Conservation (phyloP, 2,113 vertebrate species). For the Euleptes europaea region DNA sequence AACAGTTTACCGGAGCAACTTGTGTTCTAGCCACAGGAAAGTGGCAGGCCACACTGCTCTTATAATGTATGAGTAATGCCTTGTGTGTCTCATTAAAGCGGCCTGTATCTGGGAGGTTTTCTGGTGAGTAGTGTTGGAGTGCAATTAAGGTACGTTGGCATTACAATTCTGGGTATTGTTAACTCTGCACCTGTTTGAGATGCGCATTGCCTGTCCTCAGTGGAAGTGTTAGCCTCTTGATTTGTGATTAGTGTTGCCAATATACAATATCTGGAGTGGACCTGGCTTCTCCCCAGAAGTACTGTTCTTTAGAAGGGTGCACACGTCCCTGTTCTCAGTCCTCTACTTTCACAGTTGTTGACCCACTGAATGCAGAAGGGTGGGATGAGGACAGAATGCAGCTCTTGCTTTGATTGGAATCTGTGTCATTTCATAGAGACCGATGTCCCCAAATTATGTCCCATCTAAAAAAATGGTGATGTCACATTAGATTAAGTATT, state of each 20-base stretch:
- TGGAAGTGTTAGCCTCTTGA: background rate
- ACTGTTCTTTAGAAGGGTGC: background rate
- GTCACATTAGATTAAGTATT: background rate
- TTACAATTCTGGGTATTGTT: background rate
- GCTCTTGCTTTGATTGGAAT: background rate
- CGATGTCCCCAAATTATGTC: background rate
- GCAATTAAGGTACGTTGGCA: background rate
- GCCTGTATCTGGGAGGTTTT: background rate
- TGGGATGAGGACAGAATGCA: background rate
- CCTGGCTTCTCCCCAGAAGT: background rate
- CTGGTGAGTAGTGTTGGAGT: background rate
- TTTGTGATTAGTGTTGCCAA: background rate
- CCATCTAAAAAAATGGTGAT: background rate
- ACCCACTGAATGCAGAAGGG: background rate
- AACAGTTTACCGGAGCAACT: background rate
- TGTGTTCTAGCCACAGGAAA: background rate
- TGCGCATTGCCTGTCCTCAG: background rate
- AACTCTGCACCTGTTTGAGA: background rate
- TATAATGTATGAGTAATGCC: background rate
- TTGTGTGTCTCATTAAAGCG: background rate
- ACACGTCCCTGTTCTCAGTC: background rate
- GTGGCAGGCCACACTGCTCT: background rate
- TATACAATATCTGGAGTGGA: background rate
- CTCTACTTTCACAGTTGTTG: background rate
- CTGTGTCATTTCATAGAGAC: background rate